Evolutionary conservation across 2,888 invertebrate genomes (phyloP).

Genomic region (Shargacucullia verbasci): DNA sequence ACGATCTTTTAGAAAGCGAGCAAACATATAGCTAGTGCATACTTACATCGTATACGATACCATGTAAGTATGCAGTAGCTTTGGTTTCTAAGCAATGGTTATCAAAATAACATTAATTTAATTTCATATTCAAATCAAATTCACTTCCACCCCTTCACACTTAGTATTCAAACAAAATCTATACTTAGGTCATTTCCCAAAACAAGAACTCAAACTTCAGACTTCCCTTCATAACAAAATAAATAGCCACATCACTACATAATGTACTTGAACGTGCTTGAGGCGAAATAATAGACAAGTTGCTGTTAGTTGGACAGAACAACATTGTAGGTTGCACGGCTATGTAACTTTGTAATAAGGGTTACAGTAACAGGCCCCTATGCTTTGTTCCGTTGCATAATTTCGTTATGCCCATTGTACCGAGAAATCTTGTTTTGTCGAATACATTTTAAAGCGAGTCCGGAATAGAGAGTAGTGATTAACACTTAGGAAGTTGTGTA

Average conservation of each 20-base stretch:
- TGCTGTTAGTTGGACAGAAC: slow-evolving; percentile 57
- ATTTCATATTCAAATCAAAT: not conserved
- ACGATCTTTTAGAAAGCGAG: no score
- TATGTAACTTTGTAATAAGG: slow-evolving; percentile 84
- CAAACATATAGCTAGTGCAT: no score
- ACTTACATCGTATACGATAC: no score
- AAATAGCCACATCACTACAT: slow-evolving; percentile 11
- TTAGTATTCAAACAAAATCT: not conserved
- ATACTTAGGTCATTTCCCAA: not conserved
- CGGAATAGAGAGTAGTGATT: slow-evolving; percentile 53
- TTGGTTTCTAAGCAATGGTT: no score
- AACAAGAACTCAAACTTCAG: not conserved
- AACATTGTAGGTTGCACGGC: slow-evolving; percentile 67
- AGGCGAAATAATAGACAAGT: slow-evolving; percentile 75
- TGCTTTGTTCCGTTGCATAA: slow-evolving; percentile 75
- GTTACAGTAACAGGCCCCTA: slow-evolving; percentile 70
- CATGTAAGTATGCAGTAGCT: no score
- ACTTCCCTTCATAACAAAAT: slow-evolving; percentile 1
- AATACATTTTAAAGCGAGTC: slow-evolving; percentile 64
- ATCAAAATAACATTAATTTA: no score
- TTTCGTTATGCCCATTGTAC: slow-evolving; percentile 78
- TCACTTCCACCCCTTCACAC: not conserved
- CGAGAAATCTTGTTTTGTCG: slow-evolving; percentile 71
- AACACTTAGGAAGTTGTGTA: slow-evolving; percentile 45
- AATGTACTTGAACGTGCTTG: slow-evolving; percentile 56